Base-by-base conservation (phyloP, 2,888 invertebrate genomes). In the Lampropteryx suffumata region DNA sequence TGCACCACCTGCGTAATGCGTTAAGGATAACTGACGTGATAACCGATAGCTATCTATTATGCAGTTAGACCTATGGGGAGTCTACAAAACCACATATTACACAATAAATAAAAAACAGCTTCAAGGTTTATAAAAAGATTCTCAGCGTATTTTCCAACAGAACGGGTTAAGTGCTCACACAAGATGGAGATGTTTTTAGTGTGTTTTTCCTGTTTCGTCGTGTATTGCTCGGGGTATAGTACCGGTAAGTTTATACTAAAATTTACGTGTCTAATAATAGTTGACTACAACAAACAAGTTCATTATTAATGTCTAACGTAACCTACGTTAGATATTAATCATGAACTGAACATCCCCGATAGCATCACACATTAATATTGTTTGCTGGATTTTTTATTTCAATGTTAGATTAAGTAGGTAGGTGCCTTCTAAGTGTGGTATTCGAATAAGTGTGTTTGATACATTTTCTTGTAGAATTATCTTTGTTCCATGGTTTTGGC, bases 291-390 rank as follows among this genome's bases (percentile, higher is more conserved):
- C n/a, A n/a, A n/a, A n/a, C n/a, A n/a, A n/a, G n/a, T n/a, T n/a
- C n/a, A n/a, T n/a, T n/a, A n/a, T n/a, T n/a, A n/a, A n/a, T n/a
- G n/a, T n/a, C n/a, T n/a, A n/a, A n/a, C n/a, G n/a, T n/a, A n/a
- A 32, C 89, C 88, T 30, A 87, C 61, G 64, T 91, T 90, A 48
- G 94, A 76, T 34, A 89, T n/a, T n/a, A n/a, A n/a, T n/a, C n/a
- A n/a, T n/a, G n/a, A n/a, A n/a, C n/a, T n/a, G n/a, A n/a, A n/a
- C n/a, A n/a, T n/a, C n/a, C n/a, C n/a, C n/a, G n/a, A n/a, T n/a
- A n/a, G n/a, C n/a, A n/a, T n/a, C n/a, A n/a, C n/a, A n/a, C n/a
- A n/a, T n/a, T n/a, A n/a, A n/a, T n/a, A n/a, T n/a, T n/a, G n/a
- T n/a, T 71, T 11, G 58, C 59, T 27, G 68, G 59, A 42, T 72